These are phyloP conservation scores for Distichodus sexfasciatus DNA, from an alignment of 2,797 vertebrate species.

Conservation along the genomic window DNA sequence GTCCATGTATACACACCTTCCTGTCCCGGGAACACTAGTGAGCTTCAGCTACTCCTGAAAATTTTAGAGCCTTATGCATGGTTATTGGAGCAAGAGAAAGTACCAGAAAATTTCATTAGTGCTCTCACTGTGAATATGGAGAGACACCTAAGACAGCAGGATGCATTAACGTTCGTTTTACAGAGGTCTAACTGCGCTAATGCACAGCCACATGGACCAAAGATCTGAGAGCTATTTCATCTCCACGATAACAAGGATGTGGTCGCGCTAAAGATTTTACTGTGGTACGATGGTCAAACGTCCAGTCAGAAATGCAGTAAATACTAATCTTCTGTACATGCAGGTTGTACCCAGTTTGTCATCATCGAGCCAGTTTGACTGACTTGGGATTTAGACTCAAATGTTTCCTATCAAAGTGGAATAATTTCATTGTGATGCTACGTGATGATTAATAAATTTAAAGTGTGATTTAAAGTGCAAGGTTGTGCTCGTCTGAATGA, in stretches of 20 bases:
- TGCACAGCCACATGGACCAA: not conserved
- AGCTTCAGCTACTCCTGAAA: constrained; percentile 55
- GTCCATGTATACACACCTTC: not conserved
- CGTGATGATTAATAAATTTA: constrained; percentile 31
- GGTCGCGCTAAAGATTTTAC: not conserved
- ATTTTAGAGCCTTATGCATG: constrained; percentile 47
- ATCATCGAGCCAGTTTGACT: not conserved
- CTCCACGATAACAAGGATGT: not conserved
- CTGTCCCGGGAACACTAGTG: not conserved
- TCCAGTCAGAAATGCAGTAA: not conserved
- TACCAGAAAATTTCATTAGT: not conserved
- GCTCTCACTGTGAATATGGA: not conserved
- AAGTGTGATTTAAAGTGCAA: not conserved
- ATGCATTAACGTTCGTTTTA: not conserved
- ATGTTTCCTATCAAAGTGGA: not conserved
- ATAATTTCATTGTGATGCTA: constrained; percentile 16
- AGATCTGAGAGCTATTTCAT: not conserved
- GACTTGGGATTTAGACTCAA: not conserved
- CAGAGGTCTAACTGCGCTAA: not conserved
- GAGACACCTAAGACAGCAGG: not conserved
- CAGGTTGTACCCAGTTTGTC: not conserved
- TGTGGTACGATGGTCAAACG: not conserved
- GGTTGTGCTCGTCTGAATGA: not conserved
- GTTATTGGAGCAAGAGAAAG: constrained; percentile 27
- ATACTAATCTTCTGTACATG: not conserved